Percentiles rank a stretch among this genome's conserved stretches.
phyloP scores from a whole-genome alignment of 2,113 vertebrate genomes.

The Anthoscopus minutus region DNA sequence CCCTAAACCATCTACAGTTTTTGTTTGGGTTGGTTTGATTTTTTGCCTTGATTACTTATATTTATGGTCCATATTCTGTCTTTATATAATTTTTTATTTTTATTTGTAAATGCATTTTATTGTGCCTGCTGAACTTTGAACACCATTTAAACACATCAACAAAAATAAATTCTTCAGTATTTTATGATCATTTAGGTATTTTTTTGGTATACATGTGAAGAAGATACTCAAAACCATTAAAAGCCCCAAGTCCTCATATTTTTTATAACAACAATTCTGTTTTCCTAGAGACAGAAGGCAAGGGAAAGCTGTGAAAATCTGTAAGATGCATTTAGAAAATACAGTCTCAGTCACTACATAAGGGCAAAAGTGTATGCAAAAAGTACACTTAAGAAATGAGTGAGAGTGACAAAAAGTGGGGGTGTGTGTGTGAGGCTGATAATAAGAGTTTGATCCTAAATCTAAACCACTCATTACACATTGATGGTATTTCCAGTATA shows the following conservation, averaged over 20 bases:
- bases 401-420: not conserved
- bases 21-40: not conserved
- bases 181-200: not conserved
- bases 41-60: constrained; percentile 17
- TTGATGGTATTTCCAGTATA: not conserved
- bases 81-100: not conserved
- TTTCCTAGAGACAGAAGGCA: not conserved
- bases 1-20: not conserved
- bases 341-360: fast-evolving
- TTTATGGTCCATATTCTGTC: not conserved
- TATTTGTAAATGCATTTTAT: not conserved
- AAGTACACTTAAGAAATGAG: not conserved
- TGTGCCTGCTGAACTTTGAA: not conserved
- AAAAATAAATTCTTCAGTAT: not conserved
- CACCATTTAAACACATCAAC: not conserved
- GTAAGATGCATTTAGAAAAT: not conserved
- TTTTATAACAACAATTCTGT: not conserved
- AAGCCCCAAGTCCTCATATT: not conserved
- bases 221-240: not conserved
- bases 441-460: not conserved
- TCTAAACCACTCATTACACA: not conserved
- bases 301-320: not conserved
- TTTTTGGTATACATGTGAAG: not conserved
- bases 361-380: not conserved
- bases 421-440: not conserved